A percentile compares a stretch with the other conserved stretches of the same genome.
These are phyloP conservation scores for Cynocephalus volans DNA, from an alignment of 2,113 vertebrate genomes.

Conservation along the genomic window DNA sequence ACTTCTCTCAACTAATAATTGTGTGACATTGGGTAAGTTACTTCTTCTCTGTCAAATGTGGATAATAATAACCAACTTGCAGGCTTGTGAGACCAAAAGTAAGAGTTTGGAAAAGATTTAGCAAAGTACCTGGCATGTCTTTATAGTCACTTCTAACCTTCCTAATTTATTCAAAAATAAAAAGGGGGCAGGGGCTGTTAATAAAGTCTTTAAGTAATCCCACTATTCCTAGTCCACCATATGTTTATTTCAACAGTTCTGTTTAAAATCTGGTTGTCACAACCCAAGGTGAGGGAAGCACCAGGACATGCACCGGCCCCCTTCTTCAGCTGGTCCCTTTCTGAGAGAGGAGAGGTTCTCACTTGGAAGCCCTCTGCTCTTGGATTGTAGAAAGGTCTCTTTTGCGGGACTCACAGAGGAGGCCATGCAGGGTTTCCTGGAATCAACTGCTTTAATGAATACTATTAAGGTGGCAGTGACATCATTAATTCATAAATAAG, in stretches of 20 bases:
- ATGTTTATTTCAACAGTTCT: slow-evolving; percentile 43
- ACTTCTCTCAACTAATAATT: neutral
- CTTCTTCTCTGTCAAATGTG: neutral
- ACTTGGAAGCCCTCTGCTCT: neutral
- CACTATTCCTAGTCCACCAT: neutral
- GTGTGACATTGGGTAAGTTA: neutral
- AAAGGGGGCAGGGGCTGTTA: neutral
- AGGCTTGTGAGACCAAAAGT: neutral
- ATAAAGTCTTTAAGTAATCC: slow-evolving; percentile 24
- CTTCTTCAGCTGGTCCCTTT: neutral
- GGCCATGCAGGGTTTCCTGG: neutral
- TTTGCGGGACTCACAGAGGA: neutral
- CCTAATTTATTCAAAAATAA: slow-evolving; percentile 33
- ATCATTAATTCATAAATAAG: slow-evolving; percentile 81
- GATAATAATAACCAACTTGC: neutral
- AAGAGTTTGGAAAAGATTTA: neutral
- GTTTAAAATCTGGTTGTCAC: neutral
- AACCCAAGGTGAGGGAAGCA: neutral
- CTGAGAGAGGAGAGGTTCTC: neutral
- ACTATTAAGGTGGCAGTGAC: slow-evolving; percentile 60
- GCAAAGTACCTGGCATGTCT: neutral
- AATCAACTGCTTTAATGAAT: slow-evolving; percentile 80
- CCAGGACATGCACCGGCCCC: neutral
- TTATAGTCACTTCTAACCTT: neutral
- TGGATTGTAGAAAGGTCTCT: neutral